Conservation (phyloP, 2,113 vertebrate species). For the Mionectes macconnelli region DNA sequence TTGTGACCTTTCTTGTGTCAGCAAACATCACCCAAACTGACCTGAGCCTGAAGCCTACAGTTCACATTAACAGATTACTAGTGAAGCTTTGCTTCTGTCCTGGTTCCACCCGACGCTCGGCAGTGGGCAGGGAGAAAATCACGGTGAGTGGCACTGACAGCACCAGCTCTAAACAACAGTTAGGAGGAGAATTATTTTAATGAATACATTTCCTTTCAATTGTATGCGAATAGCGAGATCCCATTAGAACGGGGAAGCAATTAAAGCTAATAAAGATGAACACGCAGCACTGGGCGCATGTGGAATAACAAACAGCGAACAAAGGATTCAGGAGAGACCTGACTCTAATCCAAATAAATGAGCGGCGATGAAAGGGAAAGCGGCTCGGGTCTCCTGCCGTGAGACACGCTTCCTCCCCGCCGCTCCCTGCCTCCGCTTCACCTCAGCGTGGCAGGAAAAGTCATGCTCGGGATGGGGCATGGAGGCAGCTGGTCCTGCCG, state of each 20-base stretch:
- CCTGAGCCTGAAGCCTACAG: not conserved
- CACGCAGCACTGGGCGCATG: conserved; percentile 54
- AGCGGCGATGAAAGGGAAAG: conserved; percentile 45
- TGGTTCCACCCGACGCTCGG: not conserved
- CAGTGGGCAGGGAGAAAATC: conserved; percentile 49
- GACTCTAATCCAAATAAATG: conserved; percentile 71
- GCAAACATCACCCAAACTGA: conserved; percentile 27
- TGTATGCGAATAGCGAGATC: conserved; percentile 77
- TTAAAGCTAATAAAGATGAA: conserved; percentile 86
- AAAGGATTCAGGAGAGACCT: conserved; percentile 69
- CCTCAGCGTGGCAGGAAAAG: not conserved
- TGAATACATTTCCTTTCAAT: conserved; percentile 84
- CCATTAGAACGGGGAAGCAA: conserved; percentile 83
- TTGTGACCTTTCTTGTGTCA: not conserved
- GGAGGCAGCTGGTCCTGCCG: not conserved
- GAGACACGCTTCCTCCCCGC: conserved; percentile 57
- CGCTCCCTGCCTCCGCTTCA: not conserved
- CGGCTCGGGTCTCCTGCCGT: conserved; percentile 32
- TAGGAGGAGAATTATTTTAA: conserved; percentile 81
- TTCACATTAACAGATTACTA: not conserved
- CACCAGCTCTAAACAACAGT: conserved; percentile 69
- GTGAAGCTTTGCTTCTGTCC: conserved; percentile 19
- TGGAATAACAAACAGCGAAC: conserved; percentile 77
- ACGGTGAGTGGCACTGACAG: conserved; percentile 51
- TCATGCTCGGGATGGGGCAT: not conserved